These are phyloP conservation scores for Lateolabrax maculatus DNA, from an alignment of 2,797 vertebrate genomes.

Conservation along the genomic window DNA sequence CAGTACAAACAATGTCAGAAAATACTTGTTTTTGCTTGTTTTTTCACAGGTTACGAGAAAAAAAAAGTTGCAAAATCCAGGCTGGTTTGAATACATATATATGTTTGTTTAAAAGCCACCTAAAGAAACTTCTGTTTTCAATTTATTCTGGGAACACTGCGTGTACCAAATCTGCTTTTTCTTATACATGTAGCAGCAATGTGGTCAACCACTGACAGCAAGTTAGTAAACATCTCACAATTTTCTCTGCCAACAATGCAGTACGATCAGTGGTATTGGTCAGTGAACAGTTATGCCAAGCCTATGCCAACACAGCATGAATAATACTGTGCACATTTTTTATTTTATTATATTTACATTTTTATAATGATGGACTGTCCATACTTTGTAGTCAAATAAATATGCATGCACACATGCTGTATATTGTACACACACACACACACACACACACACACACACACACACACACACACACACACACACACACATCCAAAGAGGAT, in stretches of 20 bases:
- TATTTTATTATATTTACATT: not conserved
- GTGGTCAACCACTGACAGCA: slow-evolving; percentile 50
- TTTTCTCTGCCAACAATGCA: slow-evolving; percentile 41
- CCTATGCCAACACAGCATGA: slow-evolving; percentile 31
- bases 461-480: slow-evolving; percentile 1
- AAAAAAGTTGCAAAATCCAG: slow-evolving; percentile 17
- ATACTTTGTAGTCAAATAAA: not conserved
- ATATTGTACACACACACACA: not conserved
- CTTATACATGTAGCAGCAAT: slow-evolving; percentile 43
- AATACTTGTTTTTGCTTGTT: not conserved
- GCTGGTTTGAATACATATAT: slow-evolving; percentile 19
- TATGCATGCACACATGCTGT: not conserved
- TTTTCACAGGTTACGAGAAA: slow-evolving; percentile 11
- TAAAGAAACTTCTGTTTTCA: slow-evolving; percentile 35
- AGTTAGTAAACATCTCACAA: slow-evolving; percentile 63
- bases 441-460: not conserved
- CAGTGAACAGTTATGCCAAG: slow-evolving; percentile 34
- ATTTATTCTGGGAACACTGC: slow-evolving; percentile 43
- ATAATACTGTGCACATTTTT: slow-evolving; percentile 28
- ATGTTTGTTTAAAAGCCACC: slow-evolving; percentile 30
- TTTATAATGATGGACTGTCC: not conserved
- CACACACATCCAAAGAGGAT: not conserved
- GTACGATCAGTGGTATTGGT: slow-evolving; percentile 29
- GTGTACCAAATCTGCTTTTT: slow-evolving; percentile 46
- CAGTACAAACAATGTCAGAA: slow-evolving; percentile 15